Percentiles rank a stretch among this genome's conserved stretches.
phyloP scores from a whole-genome alignment of 2,113 vertebrate species.

The Etheostoma cragini region DNA sequence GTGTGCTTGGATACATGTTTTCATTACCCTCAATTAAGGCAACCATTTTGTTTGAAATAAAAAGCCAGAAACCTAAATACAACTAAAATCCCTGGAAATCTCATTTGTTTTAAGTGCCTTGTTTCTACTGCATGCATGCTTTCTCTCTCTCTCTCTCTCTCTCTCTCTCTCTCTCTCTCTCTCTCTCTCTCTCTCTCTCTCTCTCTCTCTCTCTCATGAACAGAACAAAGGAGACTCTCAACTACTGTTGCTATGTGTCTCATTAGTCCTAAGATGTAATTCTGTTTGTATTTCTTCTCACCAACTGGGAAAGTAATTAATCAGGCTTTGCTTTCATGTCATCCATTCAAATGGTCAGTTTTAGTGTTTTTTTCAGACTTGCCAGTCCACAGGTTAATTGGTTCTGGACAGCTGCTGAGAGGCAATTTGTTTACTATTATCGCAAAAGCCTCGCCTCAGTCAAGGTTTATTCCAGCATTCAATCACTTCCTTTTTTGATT shows the following conservation, averaged over 20 bases:
- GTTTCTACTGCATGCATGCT: not conserved
- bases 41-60: conserved; percentile 20
- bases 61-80: conserved; percentile 20
- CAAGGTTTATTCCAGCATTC: conserved; percentile 30
- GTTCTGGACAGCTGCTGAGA: conserved; percentile 46
- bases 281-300: conserved; percentile 2
- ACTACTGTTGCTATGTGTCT: not conserved
- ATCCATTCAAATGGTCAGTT: conserved; percentile 4
- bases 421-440: conserved; percentile 54
- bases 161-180: not conserved
- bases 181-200: too few species aligned
- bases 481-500: conserved; percentile 30
- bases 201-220: too few species aligned
- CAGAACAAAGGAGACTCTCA: not conserved
- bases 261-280: not conserved
- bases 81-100: conserved; percentile 3
- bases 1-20: not conserved
- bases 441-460: conserved; percentile 32
- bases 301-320: not conserved
- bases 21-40: conserved; percentile 12
- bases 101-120: conserved; percentile 2
- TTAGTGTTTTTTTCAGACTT: conserved; percentile 23
- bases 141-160: not conserved
- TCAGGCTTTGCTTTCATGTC: conserved; percentile 4
- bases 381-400: conserved; percentile 54